Evolutionary conservation across 2,888 invertebrate species (phyloP), one percentile per base, ranked within the genome.

Genomic region (Thereva unica): DNA sequence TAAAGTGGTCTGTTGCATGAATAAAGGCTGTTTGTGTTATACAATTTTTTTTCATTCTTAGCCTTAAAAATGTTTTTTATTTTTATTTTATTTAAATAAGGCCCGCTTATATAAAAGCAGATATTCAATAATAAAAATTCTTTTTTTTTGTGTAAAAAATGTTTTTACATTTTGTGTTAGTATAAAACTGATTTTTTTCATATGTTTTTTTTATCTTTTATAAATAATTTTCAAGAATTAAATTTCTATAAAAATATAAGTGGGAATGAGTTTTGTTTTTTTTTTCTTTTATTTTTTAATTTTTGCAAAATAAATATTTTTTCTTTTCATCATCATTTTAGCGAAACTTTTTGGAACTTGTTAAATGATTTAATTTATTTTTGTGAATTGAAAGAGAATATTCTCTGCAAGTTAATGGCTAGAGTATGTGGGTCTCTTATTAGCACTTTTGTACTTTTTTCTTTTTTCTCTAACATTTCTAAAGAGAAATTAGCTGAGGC

Each of bases 1-100:
- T 61, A 61, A 61, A 61, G 61, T 61, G 61, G 61, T 61, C 61
- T 61, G 61, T 61, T 61, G 57, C 47, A 47, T 59, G 57, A 59
- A 47, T 59, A 59, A 59, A 59, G 57, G 57, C 57, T 59, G 23
- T 23, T 23, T 23, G 23, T 23, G 23, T 23, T 23, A 23, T 59
- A 59, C 35, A 59, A 37, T 59, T 45, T 47, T 38, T 59, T 47
- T 59, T 23, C 23, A 23, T 23, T 47, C 47, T 12, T 59, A 38
- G 57, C 57, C 57, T 59, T 59, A 59, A 59, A 56, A 61, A 61
- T 50, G 23, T 23, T 23, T 23, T 23, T 23, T n/a, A n/a, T 23
- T 23, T 23, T 23, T 23, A 23, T 23, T 23, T 23, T 23, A n/a
- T 59, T 61, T 50, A 61, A 61, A 61, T 61, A 61, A 61, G 61